Conservation (phyloP, 1,140 invertebrate genomes). For the Drosophila guanche region DNA sequence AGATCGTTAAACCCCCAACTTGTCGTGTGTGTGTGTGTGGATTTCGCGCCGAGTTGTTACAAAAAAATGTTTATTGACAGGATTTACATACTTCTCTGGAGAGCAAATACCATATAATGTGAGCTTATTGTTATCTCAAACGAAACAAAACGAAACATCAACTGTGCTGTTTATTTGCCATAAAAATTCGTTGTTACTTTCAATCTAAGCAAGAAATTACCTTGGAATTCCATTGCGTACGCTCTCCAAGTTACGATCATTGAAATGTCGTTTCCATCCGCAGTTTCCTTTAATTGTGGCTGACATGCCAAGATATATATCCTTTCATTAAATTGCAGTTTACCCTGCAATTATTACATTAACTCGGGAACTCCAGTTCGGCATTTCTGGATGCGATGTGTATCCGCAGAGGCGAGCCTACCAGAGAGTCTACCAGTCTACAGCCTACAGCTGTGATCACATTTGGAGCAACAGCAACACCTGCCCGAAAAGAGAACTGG, state of each 20-base stretch:
- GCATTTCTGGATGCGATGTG: conserved; percentile 42
- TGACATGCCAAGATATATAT: conserved; percentile 35
- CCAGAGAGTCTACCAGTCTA: background rate
- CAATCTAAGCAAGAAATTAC: conserved; percentile 50
- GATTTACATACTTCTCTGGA: conserved; percentile 48
- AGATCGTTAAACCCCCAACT: conserved; percentile 64
- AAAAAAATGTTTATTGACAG: conserved; percentile 69
- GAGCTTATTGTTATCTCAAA: conserved; percentile 45
- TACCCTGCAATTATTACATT: conserved; percentile 48
- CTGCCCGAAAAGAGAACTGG: conserved; percentile 9
- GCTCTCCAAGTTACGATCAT: conserved; percentile 8
- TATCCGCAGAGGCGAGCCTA: conserved; percentile 29
- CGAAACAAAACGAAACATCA: conserved; percentile 16
- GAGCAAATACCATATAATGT: conserved; percentile 48
- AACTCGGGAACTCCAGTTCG: conserved; percentile 7
- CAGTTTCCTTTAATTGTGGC: conserved; percentile 36
- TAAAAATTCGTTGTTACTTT: conserved; percentile 52
- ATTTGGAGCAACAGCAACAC: conserved; percentile 13
- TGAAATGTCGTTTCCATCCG: conserved; percentile 31
- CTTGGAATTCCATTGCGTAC: conserved; percentile 30
- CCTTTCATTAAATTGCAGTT: conserved; percentile 33
- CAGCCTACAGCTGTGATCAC: conserved; percentile 17
- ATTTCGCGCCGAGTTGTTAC: conserved; percentile 45
- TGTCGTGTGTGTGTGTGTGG: conserved; percentile 22
- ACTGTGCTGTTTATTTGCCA: conserved; percentile 37